These are phyloP conservation scores for Rosalia funebris DNA, from an alignment of 2,888 invertebrate species.

Conservation along the genomic window DNA sequence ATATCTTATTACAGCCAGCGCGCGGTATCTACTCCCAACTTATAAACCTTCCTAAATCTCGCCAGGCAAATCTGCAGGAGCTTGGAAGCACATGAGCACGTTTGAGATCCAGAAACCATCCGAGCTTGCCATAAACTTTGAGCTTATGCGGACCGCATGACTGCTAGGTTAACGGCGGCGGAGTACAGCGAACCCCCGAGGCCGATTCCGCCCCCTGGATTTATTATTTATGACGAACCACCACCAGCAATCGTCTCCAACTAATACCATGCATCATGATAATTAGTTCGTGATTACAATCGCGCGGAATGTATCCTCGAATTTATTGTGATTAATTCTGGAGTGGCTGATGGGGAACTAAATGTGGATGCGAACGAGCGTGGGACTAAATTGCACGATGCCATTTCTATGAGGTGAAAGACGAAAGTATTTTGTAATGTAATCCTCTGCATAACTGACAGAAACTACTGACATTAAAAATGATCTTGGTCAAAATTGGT, in stretches of 20 bases:
- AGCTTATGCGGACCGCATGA: conserved; percentile 64
- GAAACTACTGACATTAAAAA: too few relatives aligned
- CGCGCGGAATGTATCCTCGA: conserved; percentile 28
- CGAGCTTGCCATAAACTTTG: conserved; percentile 62
- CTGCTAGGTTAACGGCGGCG: conserved; percentile 58
- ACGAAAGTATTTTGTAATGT: too few relatives aligned
- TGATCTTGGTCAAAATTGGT: too few relatives aligned
- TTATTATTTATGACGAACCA: conserved; percentile 47
- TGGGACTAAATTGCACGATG: too few relatives aligned
- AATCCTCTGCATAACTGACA: too few relatives aligned
- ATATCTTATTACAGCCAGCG: conserved; percentile 58
- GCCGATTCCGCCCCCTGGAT: conserved; percentile 32
- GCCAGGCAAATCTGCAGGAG: conserved; percentile 60
- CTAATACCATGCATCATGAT: conserved; percentile 46
- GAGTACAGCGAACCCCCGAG: conserved; percentile 19
- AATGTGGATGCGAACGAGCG: background rate
- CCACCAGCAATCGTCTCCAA: conserved; percentile 44
- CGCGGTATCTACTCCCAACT: conserved; percentile 52
- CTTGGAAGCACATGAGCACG: conserved; percentile 58
- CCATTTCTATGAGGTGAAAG: too few relatives aligned
- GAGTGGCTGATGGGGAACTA: background rate
- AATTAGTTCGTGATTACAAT: conserved; percentile 47
- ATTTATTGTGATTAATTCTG: conserved; percentile 35
- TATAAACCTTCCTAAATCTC: conserved; percentile 62
- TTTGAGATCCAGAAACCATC: conserved; percentile 59